These are phyloP conservation scores for Latrodectus elegans DNA, from an alignment of 2,888 invertebrate genomes.

Conservation along the genomic window DNA sequence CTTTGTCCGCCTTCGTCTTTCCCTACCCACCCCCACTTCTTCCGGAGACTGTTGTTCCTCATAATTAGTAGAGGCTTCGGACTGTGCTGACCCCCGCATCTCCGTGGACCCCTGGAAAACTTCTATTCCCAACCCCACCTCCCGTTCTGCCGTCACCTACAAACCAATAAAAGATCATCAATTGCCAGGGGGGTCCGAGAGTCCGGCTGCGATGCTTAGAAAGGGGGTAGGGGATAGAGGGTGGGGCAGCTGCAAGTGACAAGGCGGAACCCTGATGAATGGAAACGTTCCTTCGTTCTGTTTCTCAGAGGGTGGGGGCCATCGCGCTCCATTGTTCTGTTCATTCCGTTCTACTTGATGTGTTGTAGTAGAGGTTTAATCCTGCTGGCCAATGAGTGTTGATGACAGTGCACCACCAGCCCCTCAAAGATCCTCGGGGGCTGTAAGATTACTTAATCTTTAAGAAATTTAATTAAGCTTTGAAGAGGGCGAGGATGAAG, in stretches of 20 bases:
- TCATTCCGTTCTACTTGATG: conserved; percentile 29
- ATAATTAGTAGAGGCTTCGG: conserved; percentile 63
- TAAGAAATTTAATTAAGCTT: no score
- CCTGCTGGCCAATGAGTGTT: conserved; percentile 32
- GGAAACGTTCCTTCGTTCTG: conserved; percentile 64
- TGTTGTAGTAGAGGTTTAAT: conserved; percentile 6
- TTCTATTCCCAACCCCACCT: conserved; percentile 3
- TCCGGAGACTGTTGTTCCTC: conserved; percentile 61
- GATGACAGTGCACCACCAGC: conserved; percentile 21
- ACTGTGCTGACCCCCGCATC: conserved; percentile 25
- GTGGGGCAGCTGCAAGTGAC: conserved; percentile 43
- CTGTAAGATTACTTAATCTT: no score
- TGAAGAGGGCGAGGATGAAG: no score
- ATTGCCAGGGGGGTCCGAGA: conserved; percentile 48
- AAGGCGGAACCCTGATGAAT: conserved; percentile 38
- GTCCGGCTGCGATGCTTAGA: background rate
- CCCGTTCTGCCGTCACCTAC: conserved; percentile 60
- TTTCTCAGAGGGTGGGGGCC: conserved; percentile 26
- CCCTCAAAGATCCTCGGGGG: no score
- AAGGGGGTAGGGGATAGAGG: background rate
- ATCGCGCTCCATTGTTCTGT: conserved; percentile 31
- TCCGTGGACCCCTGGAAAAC: background rate
- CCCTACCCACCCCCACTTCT: conserved; percentile 14
- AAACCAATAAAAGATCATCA: conserved; percentile 70
- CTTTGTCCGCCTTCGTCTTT: conserved; percentile 22